Percentiles rank a stretch among this genome's conserved stretches.
Evolutionary conservation across 2,113 vertebrate genomes (phyloP).

Genomic region (Muscicapa adusta): DNA sequence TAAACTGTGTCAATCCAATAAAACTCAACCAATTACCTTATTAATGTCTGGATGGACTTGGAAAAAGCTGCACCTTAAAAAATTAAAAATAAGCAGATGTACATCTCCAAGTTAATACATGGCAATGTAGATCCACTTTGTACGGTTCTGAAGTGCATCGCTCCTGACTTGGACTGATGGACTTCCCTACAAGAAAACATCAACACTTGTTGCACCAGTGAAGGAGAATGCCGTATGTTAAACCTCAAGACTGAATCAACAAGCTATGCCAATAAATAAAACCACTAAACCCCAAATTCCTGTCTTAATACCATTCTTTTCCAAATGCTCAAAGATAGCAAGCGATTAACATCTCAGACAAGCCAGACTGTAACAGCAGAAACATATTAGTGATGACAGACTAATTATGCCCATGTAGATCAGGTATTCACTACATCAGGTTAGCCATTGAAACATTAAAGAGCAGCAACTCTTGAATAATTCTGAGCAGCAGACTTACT

Average conservation of each 20-base stretch:
- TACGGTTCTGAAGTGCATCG: neutral
- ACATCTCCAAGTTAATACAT: neutral
- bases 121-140: accelerated
- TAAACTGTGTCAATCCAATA: neutral
- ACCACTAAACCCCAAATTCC: neutral
- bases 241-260: neutral
- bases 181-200: neutral
- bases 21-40: neutral
- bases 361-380: neutral
- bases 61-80: neutral
- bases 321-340: neutral
- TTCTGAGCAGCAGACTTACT: neutral
- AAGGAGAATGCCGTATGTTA: neutral
- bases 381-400: neutral
- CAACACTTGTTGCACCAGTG: neutral
- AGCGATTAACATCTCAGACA: neutral
- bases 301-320: neutral
- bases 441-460: neutral
- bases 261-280: neutral
- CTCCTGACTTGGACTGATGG: neutral
- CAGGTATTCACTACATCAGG: neutral
- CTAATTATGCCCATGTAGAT: neutral
- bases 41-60: neutral
- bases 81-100: neutral
- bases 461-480: neutral